Percentiles rank a stretch among this genome's conserved stretches.
These are phyloP conservation scores for Corythornis cristatus DNA, from an alignment of 2,113 vertebrate species.

Conservation along the genomic window DNA sequence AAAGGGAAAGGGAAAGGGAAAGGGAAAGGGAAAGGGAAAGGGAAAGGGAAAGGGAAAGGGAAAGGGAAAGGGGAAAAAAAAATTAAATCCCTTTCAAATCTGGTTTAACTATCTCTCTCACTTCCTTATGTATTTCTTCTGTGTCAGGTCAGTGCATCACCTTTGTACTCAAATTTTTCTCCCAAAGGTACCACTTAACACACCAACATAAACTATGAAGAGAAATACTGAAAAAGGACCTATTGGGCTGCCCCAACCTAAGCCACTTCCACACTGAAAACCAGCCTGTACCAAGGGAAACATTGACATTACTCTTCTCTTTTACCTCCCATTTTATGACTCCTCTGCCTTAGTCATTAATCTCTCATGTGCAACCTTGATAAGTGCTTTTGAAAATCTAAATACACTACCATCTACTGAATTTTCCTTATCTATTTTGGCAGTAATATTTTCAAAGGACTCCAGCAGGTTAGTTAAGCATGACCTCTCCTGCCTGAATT, in stretches of 20 bases:
- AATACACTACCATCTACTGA: background rate
- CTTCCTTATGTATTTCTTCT: background rate
- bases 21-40: no score
- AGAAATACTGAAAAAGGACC: background rate
- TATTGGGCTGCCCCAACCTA: background rate
- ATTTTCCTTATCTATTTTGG: background rate
- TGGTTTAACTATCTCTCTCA: background rate
- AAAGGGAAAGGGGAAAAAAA: no score
- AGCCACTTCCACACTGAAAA: background rate
- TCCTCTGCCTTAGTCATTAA: background rate
- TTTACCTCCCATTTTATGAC: background rate
- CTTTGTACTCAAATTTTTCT: background rate
- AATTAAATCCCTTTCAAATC: background rate
- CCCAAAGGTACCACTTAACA: background rate
- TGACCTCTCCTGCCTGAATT: constrained; percentile 19
- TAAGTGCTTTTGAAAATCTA: constrained; percentile 9
- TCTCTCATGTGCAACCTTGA: background rate
- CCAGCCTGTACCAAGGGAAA: background rate
- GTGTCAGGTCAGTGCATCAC: background rate
- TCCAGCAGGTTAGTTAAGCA: constrained; percentile 11
- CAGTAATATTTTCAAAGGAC: constrained; percentile 20
- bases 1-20: no score
- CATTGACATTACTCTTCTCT: background rate
- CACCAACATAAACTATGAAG: background rate
- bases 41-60: no score